phyloP scores from a whole-genome alignment of 1,140 invertebrate species.

The Grapholita molesta region DNA sequence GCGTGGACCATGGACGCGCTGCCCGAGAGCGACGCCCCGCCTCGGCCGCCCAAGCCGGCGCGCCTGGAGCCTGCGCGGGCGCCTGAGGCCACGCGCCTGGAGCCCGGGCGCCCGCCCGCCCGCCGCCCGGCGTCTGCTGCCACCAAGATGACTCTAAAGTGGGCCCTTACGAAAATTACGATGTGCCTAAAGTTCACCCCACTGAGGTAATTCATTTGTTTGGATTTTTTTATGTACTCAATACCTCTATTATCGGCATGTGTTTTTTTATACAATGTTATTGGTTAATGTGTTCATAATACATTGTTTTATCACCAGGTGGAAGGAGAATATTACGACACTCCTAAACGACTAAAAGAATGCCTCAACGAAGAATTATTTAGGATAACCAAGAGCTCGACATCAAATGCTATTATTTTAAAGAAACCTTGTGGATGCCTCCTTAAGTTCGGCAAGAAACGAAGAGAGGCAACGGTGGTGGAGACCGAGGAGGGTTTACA shows the following conservation, averaged over 20 bases:
- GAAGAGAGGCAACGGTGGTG: conserved; percentile 62
- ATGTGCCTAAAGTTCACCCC: conserved; percentile 82
- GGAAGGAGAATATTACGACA: conserved; percentile 84
- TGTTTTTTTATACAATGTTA: no score
- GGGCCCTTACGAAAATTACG: conserved; percentile 87
- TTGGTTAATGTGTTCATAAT: no score
- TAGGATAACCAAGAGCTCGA: conserved; percentile 80
- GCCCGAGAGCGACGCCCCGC: conserved; percentile 46
- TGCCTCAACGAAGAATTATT: conserved; percentile 80
- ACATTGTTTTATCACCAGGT: conserved; percentile 37
- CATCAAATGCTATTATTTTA: conserved; percentile 76
- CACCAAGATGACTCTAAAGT: conserved; percentile 40
- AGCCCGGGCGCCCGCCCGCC: conserved; percentile 76
- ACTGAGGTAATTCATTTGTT: conserved; percentile 64
- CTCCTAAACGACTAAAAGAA: conserved; percentile 87
- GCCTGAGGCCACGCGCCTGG: conserved; percentile 54
- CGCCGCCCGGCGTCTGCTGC: conserved; percentile 35
- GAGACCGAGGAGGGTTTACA: conserved; percentile 60
- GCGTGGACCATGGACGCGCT: conserved; percentile 82
- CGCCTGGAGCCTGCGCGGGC: conserved; percentile 73
- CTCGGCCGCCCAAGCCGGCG: conserved; percentile 55
- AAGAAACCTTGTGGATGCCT: conserved; percentile 82
- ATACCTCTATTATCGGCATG: not conserved
- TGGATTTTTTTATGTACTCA: not conserved
- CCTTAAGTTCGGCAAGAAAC: conserved; percentile 70